Percentiles rank a stretch among this genome's conserved stretches.
These are phyloP conservation scores for Archivesica marissinica DNA, from an alignment of 1,140 invertebrate genomes.

Conservation along the genomic window DNA sequence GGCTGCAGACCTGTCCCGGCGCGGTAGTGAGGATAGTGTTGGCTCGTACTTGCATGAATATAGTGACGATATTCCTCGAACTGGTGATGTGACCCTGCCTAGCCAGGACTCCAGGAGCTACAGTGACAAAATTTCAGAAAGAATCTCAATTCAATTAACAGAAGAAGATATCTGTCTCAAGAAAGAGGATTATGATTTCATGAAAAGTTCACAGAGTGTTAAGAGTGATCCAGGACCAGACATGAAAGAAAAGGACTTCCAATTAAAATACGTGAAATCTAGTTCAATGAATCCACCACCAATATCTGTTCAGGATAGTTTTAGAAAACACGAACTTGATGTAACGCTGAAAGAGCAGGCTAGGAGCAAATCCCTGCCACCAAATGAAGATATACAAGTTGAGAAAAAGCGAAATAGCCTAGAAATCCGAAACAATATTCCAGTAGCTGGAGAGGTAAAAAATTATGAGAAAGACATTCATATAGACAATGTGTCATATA, in stretches of 20 bases:
- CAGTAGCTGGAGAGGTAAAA: constrained; percentile 79
- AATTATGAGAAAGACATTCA: constrained; percentile 77
- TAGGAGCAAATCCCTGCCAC: constrained; percentile 56
- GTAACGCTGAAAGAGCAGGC: constrained; percentile 45
- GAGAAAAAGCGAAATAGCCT: constrained; percentile 80
- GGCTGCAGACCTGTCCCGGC: constrained; percentile 70
- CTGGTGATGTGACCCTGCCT: constrained; percentile 71
- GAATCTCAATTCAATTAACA: constrained; percentile 55
- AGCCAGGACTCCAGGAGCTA: constrained; percentile 68
- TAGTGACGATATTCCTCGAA: constrained; percentile 70
- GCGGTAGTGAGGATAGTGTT: constrained; percentile 80
- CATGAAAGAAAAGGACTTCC: constrained; percentile 37
- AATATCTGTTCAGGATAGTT: constrained; percentile 57
- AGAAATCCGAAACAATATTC: constrained; percentile 83
- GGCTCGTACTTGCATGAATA: constrained; percentile 78
- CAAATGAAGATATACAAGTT: constrained; percentile 40
- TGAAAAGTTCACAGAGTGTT: constrained; percentile 56
- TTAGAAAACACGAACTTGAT: constrained; percentile 61
- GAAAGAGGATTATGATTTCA: constrained; percentile 57
- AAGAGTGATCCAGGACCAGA: constrained; percentile 43
- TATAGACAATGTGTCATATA: constrained; percentile 66
- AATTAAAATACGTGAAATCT: constrained; percentile 53
- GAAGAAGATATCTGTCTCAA: constrained; percentile 39
- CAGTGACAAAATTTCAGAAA: constrained; percentile 58
- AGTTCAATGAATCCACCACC: constrained; percentile 46